These are phyloP conservation scores for Prietella phreatophila DNA, from an alignment of 2,113 vertebrate species.

Conservation along the genomic window DNA sequence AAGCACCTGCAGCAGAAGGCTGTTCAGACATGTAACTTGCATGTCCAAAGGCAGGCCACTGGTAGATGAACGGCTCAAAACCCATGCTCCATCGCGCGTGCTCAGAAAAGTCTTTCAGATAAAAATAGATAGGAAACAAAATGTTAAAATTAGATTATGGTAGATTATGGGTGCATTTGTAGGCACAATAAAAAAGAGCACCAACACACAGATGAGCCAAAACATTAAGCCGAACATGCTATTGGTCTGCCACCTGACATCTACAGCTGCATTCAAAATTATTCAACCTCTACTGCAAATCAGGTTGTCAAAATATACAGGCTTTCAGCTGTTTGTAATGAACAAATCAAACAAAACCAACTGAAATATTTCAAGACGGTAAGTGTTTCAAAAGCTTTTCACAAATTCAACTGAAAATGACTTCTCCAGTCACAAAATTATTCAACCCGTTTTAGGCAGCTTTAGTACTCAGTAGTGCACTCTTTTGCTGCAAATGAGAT, in stretches of 20 bases:
- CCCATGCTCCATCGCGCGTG: constrained; percentile 82
- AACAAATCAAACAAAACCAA: no score
- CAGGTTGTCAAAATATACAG: no score
- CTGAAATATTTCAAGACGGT: no score
- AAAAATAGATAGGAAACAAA: neutral
- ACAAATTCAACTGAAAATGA: no score
- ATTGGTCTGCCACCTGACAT: neutral
- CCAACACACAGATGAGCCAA: neutral
- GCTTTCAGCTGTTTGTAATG: no score
- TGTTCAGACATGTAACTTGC: constrained; percentile 64
- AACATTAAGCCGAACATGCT: neutral
- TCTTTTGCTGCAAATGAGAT: no score
- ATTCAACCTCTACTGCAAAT: no score
- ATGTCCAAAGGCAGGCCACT: constrained; percentile 81
- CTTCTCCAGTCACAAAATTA: no score
- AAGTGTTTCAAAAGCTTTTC: no score
- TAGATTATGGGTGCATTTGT: neutral
- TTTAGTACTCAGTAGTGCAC: no score
- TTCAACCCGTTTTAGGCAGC: no score
- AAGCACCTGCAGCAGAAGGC: constrained; percentile 63
- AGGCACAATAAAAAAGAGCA: neutral
- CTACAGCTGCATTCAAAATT: no score
- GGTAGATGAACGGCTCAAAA: constrained; percentile 74
- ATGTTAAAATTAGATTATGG: neutral
- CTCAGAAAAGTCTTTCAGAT: constrained; percentile 85